phyloP scores from a whole-genome alignment of 2,888 invertebrate genomes.

The Dryobotodes eremita region DNA sequence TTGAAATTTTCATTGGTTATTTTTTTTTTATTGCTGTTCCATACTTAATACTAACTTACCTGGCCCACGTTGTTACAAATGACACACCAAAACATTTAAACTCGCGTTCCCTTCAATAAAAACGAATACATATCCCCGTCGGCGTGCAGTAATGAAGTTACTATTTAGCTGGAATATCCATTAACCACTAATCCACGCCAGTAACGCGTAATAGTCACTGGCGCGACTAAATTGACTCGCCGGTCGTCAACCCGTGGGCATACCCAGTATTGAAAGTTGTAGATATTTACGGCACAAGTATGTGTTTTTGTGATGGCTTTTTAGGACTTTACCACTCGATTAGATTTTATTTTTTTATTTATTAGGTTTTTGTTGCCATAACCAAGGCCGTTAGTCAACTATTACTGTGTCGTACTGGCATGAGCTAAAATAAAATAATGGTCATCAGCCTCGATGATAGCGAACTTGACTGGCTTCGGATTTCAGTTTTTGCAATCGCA shows the following conservation, averaged over 20 bases:
- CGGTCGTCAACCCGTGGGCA: slow-evolving; percentile 16
- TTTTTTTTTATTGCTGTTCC: too few species aligned
- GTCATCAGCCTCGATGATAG: background rate
- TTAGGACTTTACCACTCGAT: background rate
- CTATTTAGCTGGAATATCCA: slow-evolving; percentile 33
- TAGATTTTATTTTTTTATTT: too few species aligned
- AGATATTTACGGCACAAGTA: background rate
- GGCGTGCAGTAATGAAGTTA: slow-evolving; percentile 30
- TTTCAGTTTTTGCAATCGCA: background rate
- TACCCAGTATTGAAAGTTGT: background rate
- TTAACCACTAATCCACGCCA: slow-evolving; percentile 35
- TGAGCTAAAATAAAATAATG: background rate
- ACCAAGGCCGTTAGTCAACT: background rate
- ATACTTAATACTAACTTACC: background rate
- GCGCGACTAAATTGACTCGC: slow-evolving; percentile 25
- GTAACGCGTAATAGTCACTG: slow-evolving; percentile 30
- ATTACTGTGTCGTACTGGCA: background rate
- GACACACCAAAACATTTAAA: background rate
- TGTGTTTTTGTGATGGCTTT: background rate
- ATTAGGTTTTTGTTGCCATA: background rate
- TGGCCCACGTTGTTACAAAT: background rate
- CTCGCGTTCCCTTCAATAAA: background rate
- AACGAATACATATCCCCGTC: background rate
- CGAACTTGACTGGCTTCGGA: background rate
- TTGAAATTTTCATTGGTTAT: too few species aligned